Evolutionary conservation across 2,888 invertebrate genomes (phyloP).

Genomic region (Pristionchus entomophagus): DNA sequence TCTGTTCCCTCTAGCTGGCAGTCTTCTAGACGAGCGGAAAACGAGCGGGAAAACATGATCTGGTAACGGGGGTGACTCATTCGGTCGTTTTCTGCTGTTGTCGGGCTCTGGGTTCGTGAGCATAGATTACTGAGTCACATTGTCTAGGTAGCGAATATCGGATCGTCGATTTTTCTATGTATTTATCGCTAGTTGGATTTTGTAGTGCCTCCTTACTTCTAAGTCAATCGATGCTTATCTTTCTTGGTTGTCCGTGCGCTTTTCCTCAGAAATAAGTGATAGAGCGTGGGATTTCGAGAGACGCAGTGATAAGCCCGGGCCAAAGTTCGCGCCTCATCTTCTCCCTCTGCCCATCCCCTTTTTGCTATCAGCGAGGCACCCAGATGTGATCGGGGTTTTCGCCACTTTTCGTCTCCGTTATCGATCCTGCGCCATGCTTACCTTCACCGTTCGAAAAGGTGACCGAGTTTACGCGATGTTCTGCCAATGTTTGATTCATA

Average conservation of each 20-base stretch:
- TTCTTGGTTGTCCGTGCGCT: background rate
- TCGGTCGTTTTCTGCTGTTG: background rate
- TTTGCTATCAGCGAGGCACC: background rate
- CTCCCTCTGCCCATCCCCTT: constrained; percentile 16
- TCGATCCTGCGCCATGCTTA: too few relatives aligned
- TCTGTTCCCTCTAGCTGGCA: background rate
- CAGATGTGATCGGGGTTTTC: constrained; percentile 6
- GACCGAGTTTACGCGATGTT: background rate
- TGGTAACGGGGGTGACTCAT: background rate
- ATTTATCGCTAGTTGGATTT: background rate
- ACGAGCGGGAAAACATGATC: background rate
- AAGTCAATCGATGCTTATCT: constrained; percentile 24
- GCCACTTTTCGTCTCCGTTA: background rate
- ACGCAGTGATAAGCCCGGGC: constrained; percentile 23
- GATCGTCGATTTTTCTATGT: too few relatives aligned
- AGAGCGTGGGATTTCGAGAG: constrained; percentile 17
- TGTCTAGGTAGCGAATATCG: too few relatives aligned
- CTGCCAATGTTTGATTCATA: too few relatives aligned
- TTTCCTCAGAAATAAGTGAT: background rate
- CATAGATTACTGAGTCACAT: too few relatives aligned
- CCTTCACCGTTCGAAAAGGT: too few relatives aligned
- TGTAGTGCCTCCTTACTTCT: background rate
- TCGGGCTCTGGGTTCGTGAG: too few relatives aligned
- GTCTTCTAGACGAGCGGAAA: background rate
- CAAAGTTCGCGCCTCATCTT: background rate